Evolutionary conservation across 1,140 invertebrate species (phyloP).

Genomic region (Sitodiplosis mosellana): DNA sequence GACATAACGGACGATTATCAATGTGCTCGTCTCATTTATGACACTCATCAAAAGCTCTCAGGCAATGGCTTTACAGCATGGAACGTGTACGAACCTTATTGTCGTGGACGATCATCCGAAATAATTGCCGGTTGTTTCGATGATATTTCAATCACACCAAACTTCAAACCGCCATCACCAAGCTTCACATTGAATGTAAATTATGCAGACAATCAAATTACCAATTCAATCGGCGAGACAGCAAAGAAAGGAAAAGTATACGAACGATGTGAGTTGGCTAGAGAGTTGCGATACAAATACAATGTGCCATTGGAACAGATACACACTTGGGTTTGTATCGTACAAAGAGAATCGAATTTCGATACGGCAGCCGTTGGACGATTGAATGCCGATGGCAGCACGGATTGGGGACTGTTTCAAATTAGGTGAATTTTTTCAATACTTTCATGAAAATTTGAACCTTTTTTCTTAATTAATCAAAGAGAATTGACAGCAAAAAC

Average conservation of each 20-base stretch:
- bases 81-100: conserved; percentile 36
- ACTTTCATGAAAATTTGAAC: no score
- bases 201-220: conserved; percentile 27
- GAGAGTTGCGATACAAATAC: conserved; percentile 34
- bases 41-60: conserved; percentile 35
- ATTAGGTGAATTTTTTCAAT: no score
- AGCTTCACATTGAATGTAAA: conserved; percentile 23
- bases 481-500: no score
- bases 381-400: conserved; percentile 34
- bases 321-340: conserved; percentile 56
- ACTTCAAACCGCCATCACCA: background rate
- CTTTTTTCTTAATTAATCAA: no score
- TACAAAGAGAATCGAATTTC: conserved; percentile 46
- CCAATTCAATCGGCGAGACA: background rate
- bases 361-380: conserved; percentile 43
- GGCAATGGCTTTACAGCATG: conserved; percentile 54
- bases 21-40: conserved; percentile 40
- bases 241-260: conserved; percentile 31
- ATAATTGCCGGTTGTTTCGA: conserved; percentile 26
- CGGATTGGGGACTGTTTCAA: conserved; percentile 53
- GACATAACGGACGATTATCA: conserved; percentile 45
- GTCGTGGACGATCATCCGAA: conserved; percentile 14
- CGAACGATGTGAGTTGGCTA: conserved; percentile 44
- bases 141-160: background rate
- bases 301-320: conserved; percentile 35